A percentile compares a stretch with the other conserved stretches of the same genome.
phyloP scores from a whole-genome alignment of 2,113 vertebrate species.

The Dasypus novemcinctus region DNA sequence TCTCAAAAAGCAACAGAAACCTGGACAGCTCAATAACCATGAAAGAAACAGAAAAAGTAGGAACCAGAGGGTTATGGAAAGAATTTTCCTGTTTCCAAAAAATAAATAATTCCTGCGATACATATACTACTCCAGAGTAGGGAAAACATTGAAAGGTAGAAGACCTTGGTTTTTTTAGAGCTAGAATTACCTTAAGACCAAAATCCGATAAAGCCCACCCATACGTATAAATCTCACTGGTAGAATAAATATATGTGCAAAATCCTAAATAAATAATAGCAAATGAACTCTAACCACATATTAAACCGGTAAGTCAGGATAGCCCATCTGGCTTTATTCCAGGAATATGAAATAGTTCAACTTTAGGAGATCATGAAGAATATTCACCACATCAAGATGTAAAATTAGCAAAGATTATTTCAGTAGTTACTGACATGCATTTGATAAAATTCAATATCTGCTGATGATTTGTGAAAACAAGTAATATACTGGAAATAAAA shows the following conservation, averaged over 20 bases:
- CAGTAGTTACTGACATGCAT: neutral
- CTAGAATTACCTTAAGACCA: neutral
- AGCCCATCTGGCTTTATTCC: neutral
- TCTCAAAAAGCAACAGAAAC: neutral
- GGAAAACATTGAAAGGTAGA: neutral
- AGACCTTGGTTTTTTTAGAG: neutral
- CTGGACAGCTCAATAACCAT: neutral
- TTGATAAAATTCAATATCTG: neutral
- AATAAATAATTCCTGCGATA: neutral
- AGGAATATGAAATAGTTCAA: neutral
- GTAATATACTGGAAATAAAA: neutral
- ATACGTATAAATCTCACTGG: neutral
- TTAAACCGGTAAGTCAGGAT: neutral
- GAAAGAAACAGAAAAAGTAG: neutral
- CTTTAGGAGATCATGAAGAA: neutral
- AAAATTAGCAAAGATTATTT: neutral
- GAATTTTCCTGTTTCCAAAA: neutral
- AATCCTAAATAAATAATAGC: slow-evolving; percentile 15
- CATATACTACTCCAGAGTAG: neutral
- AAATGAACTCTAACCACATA: neutral
- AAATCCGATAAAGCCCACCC: neutral
- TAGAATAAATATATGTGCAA: neutral
- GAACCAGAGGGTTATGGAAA: neutral
- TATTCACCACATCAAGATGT: neutral
- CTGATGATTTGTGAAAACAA: neutral